Base-by-base conservation (phyloP, 2,113 vertebrate species). In the Mesembrinibis cayennensis region DNA sequence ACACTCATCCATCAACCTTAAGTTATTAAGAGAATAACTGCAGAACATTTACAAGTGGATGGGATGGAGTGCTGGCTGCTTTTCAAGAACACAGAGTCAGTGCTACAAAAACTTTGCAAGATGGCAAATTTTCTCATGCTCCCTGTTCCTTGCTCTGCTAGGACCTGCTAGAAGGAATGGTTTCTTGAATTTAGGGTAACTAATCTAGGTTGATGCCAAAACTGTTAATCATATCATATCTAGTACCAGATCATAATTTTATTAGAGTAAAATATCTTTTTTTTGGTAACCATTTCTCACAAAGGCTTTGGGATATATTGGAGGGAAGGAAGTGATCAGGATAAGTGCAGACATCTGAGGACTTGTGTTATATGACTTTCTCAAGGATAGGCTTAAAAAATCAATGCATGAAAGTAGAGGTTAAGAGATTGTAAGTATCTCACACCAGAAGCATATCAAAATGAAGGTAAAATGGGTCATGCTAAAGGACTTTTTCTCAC, bases 1-100 rank as follows among this genome's bases (percentile, higher is more conserved):
- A 95, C 90, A 92, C 50, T 83, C 89, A 96, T 97, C 97, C 90
- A 93, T 97, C 97, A 98, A 87, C 78, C 65, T 47, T 55, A 81
- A 96, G 77, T 96, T 92, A 92, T 72, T 87, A 90, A 97, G 94
- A 93, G 93, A 96, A 93, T 89, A 88, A 85, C 92, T 96, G 93
- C 94, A 96, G 97, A 96, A 92, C 83, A 81, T 93, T 96, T 97
- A 96, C 96, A 96, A 97, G 97, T 87, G 79, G 92, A 96, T 94
- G 70, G 91, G 94, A 95, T 82, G 90, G 93, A 95, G 89, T 86
- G 44, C 92, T 96, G 97, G 97, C 97, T 80, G 86, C 89, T 86
- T 95, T 97, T 98, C 97, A 97, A 98, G 90, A 96, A 95, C 87
- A 94, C 27, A 69, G 66, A 97, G 88, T 93, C 87, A 81, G 69